A percentile compares a stretch with the other conserved stretches of the same genome.
Conservation (phyloP, 1,140 invertebrate species). For the Teleopsis dalmanni region DNA sequence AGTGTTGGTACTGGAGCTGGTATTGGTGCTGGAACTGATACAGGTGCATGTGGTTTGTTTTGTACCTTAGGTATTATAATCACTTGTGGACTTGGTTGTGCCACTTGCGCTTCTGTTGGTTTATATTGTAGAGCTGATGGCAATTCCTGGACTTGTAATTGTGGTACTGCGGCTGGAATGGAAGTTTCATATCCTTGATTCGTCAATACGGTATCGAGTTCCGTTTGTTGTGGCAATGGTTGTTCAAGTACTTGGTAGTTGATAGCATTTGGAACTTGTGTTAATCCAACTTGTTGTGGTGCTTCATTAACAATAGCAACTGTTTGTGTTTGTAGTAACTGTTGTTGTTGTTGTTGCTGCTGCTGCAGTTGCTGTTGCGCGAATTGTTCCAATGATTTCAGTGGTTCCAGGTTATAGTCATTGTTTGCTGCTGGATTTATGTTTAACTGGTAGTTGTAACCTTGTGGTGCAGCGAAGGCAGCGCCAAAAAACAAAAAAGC, state of each 20-base stretch:
- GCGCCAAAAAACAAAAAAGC: constrained; percentile 3
- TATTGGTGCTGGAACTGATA: neutral
- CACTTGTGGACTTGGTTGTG: neutral
- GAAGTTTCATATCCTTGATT: neutral
- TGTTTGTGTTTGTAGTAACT: neutral
- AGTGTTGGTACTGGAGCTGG: neutral
- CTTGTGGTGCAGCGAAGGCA: constrained; percentile 6
- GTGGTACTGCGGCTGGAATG: neutral
- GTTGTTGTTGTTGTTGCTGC: neutral
- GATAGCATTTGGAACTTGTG: too few relatives aligned
- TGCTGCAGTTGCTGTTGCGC: constrained; percentile 1
- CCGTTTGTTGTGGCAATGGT: neutral
- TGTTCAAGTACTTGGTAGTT: too few relatives aligned
- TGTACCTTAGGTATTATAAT: neutral
- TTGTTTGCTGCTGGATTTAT: neutral
- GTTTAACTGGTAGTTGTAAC: constrained; percentile 10
- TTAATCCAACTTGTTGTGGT: too few relatives aligned
- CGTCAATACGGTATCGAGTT: neutral
- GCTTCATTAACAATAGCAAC: too few relatives aligned
- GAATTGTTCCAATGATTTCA: neutral
- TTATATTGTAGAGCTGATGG: too few relatives aligned
- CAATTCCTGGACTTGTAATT: neutral
- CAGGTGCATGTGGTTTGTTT: neutral
- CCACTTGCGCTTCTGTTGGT: neutral
- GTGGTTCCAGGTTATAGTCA: neutral